Base-by-base conservation (phyloP, 2,888 invertebrate species). In the Sphinx pinastri region DNA sequence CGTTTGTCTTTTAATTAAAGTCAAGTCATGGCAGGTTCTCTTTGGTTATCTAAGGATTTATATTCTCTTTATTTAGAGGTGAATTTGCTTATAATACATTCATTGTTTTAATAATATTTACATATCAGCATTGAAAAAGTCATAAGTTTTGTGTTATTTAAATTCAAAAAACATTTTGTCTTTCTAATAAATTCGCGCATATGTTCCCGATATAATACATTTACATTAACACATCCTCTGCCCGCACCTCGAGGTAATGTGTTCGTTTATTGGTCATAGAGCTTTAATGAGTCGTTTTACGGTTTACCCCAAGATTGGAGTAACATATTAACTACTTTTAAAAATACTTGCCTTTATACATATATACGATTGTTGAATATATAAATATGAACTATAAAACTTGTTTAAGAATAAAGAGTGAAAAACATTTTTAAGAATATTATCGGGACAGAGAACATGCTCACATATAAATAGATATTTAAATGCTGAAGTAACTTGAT, bases 111-210 rank as follows among this genome's bases (percentile, higher is more conserved):
- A 38, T 19, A 19, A 47, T 38, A 63, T 63, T 19, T 49, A 63
- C 63, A 63, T 19, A 19, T 12, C 63, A 11, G 63, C 19, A 63
- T 49, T 67, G 38, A 38, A 67, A 55, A 68, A 73, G 63, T 74
- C 60, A 66, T 71, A 72, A 69, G 19, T 47, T 49, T 47, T 47
- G 47, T 63, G 47, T 54, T 71, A 63, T 60, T 52, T 51, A 59
- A 71, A 68, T 69, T 74, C 79, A 77, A 73, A 78, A 77, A 77
- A 73, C 70, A 76, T 74, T 73, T 55, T 55, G 55, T 19, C n/a
- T 16, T 16, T 72, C 77, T 87, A 86, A 79, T 87, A 88, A 88
- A 87, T 87, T 87, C 87, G 84, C 78, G 77, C 75, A 72, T 79
- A 78, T 87, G 86, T 81, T 87, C 84, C 86, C 87, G 77, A 59